Evolutionary conservation across 2,113 vertebrate genomes (phyloP).

Genomic region (Pachypanchax playfairii): DNA sequence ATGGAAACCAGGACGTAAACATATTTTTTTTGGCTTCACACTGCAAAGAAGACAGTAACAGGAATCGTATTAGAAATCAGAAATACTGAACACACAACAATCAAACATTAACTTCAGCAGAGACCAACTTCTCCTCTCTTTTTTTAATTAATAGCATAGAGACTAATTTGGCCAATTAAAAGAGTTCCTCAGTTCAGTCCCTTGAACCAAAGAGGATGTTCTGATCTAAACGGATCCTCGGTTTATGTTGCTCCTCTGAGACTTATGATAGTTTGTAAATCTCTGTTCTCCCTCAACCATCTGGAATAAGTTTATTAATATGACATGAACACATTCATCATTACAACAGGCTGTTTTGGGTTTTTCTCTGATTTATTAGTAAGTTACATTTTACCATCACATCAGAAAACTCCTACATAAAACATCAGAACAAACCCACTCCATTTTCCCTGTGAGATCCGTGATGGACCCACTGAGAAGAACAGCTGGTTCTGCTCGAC

Average conservation of each 20-base stretch:
- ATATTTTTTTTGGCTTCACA: slow-evolving; percentile 69
- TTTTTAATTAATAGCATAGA: slow-evolving; percentile 39
- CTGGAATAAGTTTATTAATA: not conserved
- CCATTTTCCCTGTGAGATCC: too few relatives aligned
- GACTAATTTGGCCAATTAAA: slow-evolving; percentile 44
- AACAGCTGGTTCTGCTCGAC: too few relatives aligned
- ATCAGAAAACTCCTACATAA: too few relatives aligned
- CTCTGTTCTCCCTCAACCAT: slow-evolving; percentile 10
- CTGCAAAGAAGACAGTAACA: slow-evolving; percentile 61
- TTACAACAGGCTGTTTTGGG: not conserved
- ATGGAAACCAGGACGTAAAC: slow-evolving; percentile 76
- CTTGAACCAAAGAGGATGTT: not conserved
- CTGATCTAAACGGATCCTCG: slow-evolving; percentile 33
- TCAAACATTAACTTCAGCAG: not conserved
- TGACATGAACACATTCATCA: not conserved
- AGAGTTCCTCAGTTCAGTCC: slow-evolving; percentile 29
- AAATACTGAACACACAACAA: slow-evolving; percentile 3
- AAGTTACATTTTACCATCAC: too few relatives aligned
- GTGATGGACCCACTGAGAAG: too few relatives aligned
- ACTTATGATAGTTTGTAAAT: slow-evolving; percentile 14
- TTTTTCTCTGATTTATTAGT: too few relatives aligned
- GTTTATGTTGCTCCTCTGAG: slow-evolving; percentile 12
- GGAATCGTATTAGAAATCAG: slow-evolving; percentile 21
- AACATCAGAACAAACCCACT: too few relatives aligned
- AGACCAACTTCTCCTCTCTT: not conserved